phyloP scores from a whole-genome alignment of 2,888 invertebrate genomes.

The Latrodectus elegans region DNA sequence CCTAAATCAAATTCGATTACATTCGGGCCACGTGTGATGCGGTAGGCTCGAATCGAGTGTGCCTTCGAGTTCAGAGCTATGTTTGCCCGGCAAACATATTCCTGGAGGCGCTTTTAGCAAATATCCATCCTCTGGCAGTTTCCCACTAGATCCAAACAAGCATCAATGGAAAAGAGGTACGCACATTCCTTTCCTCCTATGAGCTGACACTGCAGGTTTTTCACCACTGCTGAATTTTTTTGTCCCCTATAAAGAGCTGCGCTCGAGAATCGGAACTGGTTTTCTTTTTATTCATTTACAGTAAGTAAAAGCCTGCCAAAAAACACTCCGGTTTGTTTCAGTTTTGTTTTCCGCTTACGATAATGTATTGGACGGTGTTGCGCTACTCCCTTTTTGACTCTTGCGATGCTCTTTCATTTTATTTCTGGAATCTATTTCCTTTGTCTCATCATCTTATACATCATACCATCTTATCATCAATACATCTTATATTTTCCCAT shows the following conservation, averaged over 20 bases:
- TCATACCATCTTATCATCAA: no score
- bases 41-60: background rate
- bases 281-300: conserved; percentile 31
- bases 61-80: conserved; percentile 13
- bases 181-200: conserved; percentile 33
- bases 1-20: conserved; percentile 2
- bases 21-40: background rate
- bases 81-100: conserved; percentile 30
- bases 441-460: no score
- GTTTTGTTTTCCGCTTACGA: conserved; percentile 52
- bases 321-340: conserved; percentile 18
- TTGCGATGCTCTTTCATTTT: background rate
- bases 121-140: conserved; percentile 1
- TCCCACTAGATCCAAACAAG: conserved; percentile 9
- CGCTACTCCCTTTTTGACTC: background rate
- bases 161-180: conserved; percentile 49
- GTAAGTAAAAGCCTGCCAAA: conserved; percentile 20
- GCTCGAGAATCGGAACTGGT: conserved; percentile 43
- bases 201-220: conserved; percentile 58
- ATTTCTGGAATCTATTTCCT: background rate
- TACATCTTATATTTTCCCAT: no score
- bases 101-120: conserved; percentile 13
- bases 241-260: conserved; percentile 32
- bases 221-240: conserved; percentile 36
- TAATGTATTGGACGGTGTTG: background rate